Conservation (phyloP, 2,888 invertebrate species). For the Nomada lathburiana region DNA sequence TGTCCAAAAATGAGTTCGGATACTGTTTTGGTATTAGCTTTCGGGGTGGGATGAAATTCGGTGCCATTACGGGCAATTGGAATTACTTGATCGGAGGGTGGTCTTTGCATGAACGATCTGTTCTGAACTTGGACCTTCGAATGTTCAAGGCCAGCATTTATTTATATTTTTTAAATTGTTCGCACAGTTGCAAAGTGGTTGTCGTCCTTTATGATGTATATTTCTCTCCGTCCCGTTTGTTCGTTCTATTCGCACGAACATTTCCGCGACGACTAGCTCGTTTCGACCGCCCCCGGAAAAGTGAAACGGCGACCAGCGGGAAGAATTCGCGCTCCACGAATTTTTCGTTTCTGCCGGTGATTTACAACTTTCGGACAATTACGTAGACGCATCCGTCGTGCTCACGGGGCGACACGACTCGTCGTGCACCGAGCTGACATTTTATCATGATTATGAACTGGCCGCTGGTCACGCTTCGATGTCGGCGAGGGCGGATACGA, state of each 20-base stretch:
- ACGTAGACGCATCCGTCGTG: constrained; percentile 25
- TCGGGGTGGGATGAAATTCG: not conserved
- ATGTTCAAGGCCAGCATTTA: too few relatives aligned
- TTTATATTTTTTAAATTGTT: too few relatives aligned
- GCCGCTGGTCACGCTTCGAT: constrained; percentile 55
- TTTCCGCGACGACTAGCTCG: not conserved
- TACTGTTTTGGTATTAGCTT: not conserved
- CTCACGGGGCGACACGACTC: constrained; percentile 4
- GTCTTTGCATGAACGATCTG: too few relatives aligned
- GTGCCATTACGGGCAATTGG: not conserved
- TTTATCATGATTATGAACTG: constrained; percentile 69
- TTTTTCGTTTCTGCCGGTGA: constrained; percentile 44
- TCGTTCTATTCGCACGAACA: not conserved
- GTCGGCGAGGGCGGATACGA: constrained; percentile 35
- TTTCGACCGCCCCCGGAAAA: not conserved
- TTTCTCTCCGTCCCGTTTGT: not conserved
- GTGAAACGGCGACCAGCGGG: constrained; percentile 14
- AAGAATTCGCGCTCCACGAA: constrained; percentile 30
- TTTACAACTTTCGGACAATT: constrained; percentile 51
- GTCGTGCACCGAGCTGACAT: constrained; percentile 68
- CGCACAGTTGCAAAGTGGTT: too few relatives aligned
- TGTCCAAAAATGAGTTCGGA: constrained; percentile 16
- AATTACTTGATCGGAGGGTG: not conserved
- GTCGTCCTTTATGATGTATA: not conserved
- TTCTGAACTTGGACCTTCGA: too few relatives aligned